Evolutionary conservation across 2,888 invertebrate species (phyloP).

Genomic region (Phalera bucephala): DNA sequence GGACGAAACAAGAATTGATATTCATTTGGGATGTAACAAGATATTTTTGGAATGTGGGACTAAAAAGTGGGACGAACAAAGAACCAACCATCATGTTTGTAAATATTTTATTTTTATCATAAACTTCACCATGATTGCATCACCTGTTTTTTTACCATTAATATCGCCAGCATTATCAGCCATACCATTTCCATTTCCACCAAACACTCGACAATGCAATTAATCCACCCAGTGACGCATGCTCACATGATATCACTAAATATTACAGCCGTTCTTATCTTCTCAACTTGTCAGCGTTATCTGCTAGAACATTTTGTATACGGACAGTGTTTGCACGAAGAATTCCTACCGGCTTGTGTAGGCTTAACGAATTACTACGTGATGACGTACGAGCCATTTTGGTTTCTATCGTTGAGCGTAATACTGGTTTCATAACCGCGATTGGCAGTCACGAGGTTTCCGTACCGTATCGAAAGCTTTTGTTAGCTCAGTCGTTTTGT

Average conservation of each 20-base stretch:
- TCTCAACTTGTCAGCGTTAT: conserved; percentile 29
- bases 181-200: conserved; percentile 7
- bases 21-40: no score
- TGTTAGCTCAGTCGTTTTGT: not conserved
- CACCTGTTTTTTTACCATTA: no score
- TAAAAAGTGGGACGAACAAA: no score
- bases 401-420: conserved; percentile 7
- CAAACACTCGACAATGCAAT: conserved; percentile 13
- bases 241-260: conserved; percentile 41
- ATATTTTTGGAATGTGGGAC: no score
- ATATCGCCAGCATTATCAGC: conserved; percentile 4
- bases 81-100: no score
- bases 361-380: conserved; percentile 41
- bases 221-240: conserved; percentile 37
- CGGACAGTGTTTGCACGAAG: conserved; percentile 54
- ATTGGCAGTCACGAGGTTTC: conserved; percentile 15
- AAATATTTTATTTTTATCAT: no score
- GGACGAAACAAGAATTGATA: no score
- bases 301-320: conserved; percentile 35
- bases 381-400: conserved; percentile 33
- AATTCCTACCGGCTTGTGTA: conserved; percentile 47
- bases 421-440: conserved; percentile 17
- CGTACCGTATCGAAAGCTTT: conserved; percentile 2
- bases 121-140: no score
- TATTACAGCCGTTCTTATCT: conserved; percentile 36